Percentiles rank a stretch among this genome's conserved stretches.
phyloP scores from a whole-genome alignment of 2,888 invertebrate genomes.

The Cyclophora albipunctata region DNA sequence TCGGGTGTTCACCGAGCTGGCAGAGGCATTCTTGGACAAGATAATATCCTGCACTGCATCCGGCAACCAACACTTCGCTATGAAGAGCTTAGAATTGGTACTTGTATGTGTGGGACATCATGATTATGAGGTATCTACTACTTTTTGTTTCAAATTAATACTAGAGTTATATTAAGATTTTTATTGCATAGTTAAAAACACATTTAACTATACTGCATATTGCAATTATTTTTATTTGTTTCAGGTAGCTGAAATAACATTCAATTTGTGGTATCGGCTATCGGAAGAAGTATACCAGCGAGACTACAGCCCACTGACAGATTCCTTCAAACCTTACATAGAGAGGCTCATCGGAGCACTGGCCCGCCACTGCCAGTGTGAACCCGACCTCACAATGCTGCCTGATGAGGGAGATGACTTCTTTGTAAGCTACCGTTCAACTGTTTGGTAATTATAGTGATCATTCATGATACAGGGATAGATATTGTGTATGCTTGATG shows the following conservation, averaged over 20 bases:
- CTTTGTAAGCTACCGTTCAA: slow-evolving; percentile 55
- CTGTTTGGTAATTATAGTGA: not conserved
- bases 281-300: slow-evolving; percentile 95
- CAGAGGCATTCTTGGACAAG: slow-evolving; percentile 91
- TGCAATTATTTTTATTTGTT: not conserved
- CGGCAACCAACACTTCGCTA: slow-evolving; percentile 81
- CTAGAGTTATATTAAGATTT: too few relatives aligned
- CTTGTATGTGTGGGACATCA: slow-evolving; percentile 96
- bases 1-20: slow-evolving; percentile 94
- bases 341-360: slow-evolving; percentile 92
- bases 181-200: too few relatives aligned
- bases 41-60: slow-evolving; percentile 81
- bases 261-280: slow-evolving; percentile 96
- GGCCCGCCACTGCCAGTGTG: slow-evolving; percentile 96
- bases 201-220: too few relatives aligned
- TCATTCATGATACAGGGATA: not conserved
- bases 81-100: slow-evolving; percentile 91
- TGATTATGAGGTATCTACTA: slow-evolving; percentile 87
- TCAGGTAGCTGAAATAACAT: slow-evolving; percentile 88
- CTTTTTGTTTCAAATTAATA: too few relatives aligned
- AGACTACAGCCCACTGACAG: slow-evolving; percentile 86
- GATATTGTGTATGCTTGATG: too few relatives aligned
- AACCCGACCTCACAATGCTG: slow-evolving; percentile 92
- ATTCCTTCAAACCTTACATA: slow-evolving; percentile 91
- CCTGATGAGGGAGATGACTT: slow-evolving; percentile 91